Evolutionary conservation across 1,140 invertebrate species (phyloP).

Genomic region (Bombus picipes): DNA sequence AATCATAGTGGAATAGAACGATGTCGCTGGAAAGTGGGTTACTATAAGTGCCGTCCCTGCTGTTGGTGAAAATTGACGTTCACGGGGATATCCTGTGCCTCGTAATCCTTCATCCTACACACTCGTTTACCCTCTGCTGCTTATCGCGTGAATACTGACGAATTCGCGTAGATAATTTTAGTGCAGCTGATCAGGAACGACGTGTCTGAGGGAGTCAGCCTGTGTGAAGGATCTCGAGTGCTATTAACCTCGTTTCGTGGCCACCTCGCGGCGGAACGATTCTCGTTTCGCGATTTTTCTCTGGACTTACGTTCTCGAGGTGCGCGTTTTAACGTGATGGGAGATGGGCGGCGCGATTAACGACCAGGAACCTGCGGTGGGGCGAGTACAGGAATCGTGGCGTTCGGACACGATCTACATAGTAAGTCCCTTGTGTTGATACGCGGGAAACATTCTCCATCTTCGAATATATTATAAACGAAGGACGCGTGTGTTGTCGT

Average conservation of each 20-base stretch:
- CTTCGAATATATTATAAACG: neutral
- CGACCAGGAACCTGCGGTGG: neutral
- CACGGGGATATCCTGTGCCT: neutral
- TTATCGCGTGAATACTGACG: neutral
- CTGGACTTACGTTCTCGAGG: neutral
- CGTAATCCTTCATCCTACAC: neutral
- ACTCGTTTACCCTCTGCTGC: neutral
- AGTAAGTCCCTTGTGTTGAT: neutral
- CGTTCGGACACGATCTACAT: neutral
- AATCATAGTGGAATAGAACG: neutral
- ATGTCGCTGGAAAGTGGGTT: slow-evolving; percentile 60
- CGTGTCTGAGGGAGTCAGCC: neutral
- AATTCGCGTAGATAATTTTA: neutral
- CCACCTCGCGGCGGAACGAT: slow-evolving; percentile 25
- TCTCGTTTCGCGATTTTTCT: neutral
- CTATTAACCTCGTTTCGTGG: slow-evolving; percentile 55
- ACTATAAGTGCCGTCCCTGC: slow-evolving; percentile 50
- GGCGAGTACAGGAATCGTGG: neutral
- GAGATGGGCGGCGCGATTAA: slow-evolving; percentile 16
- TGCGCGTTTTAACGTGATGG: neutral
- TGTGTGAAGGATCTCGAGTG: slow-evolving; percentile 34
- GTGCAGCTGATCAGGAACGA: slow-evolving; percentile 30
- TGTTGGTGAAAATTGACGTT: slow-evolving; percentile 13
- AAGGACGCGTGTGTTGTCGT: neutral
- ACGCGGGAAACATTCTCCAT: slow-evolving; percentile 33